A percentile compares a stretch with the other conserved stretches of the same genome.
Conservation (phyloP, 2,797 vertebrate species). For the Pempheris klunzingeri region DNA sequence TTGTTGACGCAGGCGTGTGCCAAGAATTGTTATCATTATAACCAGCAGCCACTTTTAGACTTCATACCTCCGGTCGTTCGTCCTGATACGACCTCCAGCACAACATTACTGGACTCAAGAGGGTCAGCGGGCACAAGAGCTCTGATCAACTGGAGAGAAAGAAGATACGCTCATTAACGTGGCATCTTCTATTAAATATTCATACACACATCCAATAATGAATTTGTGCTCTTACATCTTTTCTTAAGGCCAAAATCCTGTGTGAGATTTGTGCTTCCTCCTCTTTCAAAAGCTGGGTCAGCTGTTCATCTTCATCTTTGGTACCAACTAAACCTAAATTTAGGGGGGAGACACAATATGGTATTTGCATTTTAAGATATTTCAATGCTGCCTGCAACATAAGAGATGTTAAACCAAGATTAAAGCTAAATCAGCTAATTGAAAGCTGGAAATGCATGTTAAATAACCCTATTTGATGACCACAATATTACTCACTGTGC, state of each 20-base stretch:
- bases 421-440: background rate
- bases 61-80: slow-evolving; percentile 94
- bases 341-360: background rate
- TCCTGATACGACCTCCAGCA: slow-evolving; percentile 94
- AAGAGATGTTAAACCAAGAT: background rate
- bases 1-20: background rate
- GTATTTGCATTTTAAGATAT: fast-evolving
- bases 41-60: background rate
- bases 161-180: background rate
- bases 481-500: slow-evolving; percentile 86
- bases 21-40: background rate
- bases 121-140: slow-evolving; percentile 88
- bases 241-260: slow-evolving; percentile 81
- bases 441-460: background rate
- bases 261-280: slow-evolving; percentile 85
- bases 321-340: slow-evolving; percentile 63
- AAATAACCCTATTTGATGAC: too few relatives aligned
- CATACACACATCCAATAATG: fast-evolving
- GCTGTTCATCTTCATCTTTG: slow-evolving; percentile 86
- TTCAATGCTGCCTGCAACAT: background rate
- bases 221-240: slow-evolving; percentile 82
- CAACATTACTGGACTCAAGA: slow-evolving; percentile 85
- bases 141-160: slow-evolving; percentile 86
- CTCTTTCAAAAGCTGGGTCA: slow-evolving; percentile 88
- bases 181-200: background rate